These are phyloP conservation scores for Drosophila littoralis DNA, from an alignment of 1,140 invertebrate species.

Conservation along the genomic window DNA sequence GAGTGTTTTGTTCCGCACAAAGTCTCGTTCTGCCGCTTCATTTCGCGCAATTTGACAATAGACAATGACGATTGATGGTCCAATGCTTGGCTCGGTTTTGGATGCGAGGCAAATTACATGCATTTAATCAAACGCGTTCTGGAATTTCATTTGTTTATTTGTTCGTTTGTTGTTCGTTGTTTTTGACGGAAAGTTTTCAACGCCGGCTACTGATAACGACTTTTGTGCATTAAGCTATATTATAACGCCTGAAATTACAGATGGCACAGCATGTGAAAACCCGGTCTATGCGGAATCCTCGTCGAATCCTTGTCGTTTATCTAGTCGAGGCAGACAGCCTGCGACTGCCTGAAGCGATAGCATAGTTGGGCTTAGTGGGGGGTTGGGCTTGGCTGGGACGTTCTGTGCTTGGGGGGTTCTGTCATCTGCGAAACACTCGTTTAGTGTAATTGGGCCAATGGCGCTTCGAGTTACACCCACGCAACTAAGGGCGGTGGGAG, in stretches of 20 bases:
- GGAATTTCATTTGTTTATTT: constrained; percentile 70
- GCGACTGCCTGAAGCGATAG: constrained; percentile 27
- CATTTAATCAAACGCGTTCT: constrained; percentile 76
- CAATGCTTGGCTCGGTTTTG: constrained; percentile 8
- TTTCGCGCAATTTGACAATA: constrained; percentile 74
- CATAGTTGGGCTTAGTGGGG: constrained; percentile 22
- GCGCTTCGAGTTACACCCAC: constrained; percentile 69
- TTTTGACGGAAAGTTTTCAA: constrained; percentile 69
- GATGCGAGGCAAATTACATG: constrained; percentile 65
- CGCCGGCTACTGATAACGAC: constrained; percentile 72
- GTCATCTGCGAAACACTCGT: constrained; percentile 76
- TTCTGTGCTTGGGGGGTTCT: constrained; percentile 20
- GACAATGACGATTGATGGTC: constrained; percentile 75
- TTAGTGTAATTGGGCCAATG: constrained; percentile 82
- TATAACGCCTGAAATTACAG: constrained; percentile 77
- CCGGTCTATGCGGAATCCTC: constrained; percentile 47
- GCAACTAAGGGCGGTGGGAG: constrained; percentile 49
- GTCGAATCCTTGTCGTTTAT: constrained; percentile 76
- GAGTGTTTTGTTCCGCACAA: constrained; percentile 36
- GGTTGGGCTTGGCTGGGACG: background rate
- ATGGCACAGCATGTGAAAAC: constrained; percentile 42
- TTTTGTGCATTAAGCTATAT: constrained; percentile 80
- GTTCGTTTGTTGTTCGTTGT: constrained; percentile 9
- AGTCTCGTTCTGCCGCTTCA: constrained; percentile 51
- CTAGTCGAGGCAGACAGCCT: constrained; percentile 61